Conservation (phyloP, 1,140 invertebrate species). For the Conus betulinus region DNA sequence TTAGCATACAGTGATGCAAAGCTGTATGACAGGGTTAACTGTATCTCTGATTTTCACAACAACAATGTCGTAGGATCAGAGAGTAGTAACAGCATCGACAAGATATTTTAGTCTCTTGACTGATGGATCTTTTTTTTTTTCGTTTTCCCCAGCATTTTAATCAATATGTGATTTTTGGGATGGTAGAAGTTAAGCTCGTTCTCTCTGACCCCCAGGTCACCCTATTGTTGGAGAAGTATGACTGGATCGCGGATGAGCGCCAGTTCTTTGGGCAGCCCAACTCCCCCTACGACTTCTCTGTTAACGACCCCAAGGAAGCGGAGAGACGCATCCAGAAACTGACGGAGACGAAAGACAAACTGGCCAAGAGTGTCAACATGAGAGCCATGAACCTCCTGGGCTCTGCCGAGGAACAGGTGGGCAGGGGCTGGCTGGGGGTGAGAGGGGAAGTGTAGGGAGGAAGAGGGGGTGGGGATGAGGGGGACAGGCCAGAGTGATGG, state of each 20-base stretch:
- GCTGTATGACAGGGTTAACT: no score
- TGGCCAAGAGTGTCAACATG: constrained; percentile 88
- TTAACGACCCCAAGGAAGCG: constrained; percentile 80
- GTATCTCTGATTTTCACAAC: no score
- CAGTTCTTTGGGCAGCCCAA: constrained; percentile 86
- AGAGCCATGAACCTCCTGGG: constrained; percentile 90
- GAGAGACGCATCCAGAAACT: constrained; percentile 81
- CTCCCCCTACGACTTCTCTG: constrained; percentile 79
- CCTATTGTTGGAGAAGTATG: constrained; percentile 78
- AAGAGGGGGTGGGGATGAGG: not conserved
- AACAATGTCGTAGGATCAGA: no score
- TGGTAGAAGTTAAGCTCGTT: no score
- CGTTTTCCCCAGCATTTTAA: no score
- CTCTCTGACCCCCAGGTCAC: not conserved
- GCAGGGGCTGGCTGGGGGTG: not conserved
- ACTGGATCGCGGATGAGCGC: constrained; percentile 89
- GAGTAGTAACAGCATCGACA: no score
- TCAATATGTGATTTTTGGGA: no score
- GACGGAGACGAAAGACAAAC: constrained; percentile 82
- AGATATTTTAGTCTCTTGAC: no score
- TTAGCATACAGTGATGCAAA: no score
- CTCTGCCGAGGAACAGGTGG: constrained; percentile 89
- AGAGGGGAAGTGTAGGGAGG: not conserved
- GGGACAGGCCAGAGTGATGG: not conserved
- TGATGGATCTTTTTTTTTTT: no score